phyloP scores from a whole-genome alignment of 2,113 vertebrate species.

The Gallinago undulata region DNA sequence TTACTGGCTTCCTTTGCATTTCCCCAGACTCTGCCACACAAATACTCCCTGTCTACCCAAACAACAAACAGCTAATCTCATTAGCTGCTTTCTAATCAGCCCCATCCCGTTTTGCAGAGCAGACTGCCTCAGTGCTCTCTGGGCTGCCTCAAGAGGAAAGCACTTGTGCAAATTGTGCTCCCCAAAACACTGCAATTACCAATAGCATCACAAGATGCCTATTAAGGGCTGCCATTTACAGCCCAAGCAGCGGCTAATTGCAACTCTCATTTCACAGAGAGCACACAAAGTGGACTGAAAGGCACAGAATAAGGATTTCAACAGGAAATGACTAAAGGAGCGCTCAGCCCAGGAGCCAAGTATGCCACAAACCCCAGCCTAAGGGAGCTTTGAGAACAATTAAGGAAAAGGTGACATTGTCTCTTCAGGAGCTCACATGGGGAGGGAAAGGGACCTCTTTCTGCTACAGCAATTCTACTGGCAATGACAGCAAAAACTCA shows the following conservation, averaged over 20 bases:
- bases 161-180: background rate
- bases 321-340: background rate
- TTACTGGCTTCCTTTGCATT: background rate
- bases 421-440: background rate
- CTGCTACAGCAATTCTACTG: background rate
- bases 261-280: background rate
- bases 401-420: background rate
- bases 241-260: background rate
- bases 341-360: background rate
- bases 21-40: background rate
- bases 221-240: background rate
- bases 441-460: background rate
- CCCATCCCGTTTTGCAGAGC: background rate
- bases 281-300: background rate
- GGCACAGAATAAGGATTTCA: background rate
- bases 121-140: background rate
- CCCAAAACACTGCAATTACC: background rate
- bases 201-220: background rate
- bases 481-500: background rate
- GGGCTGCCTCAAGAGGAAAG: background rate
- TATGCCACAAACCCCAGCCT: background rate
- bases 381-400: rapidly evolving
- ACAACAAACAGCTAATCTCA: background rate
- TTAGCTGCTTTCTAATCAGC: background rate
- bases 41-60: background rate